Evolutionary conservation across 2,113 vertebrate species (phyloP), one percentile per base, ranked within the genome.

Genomic region (Spizaetus ornatus): DNA sequence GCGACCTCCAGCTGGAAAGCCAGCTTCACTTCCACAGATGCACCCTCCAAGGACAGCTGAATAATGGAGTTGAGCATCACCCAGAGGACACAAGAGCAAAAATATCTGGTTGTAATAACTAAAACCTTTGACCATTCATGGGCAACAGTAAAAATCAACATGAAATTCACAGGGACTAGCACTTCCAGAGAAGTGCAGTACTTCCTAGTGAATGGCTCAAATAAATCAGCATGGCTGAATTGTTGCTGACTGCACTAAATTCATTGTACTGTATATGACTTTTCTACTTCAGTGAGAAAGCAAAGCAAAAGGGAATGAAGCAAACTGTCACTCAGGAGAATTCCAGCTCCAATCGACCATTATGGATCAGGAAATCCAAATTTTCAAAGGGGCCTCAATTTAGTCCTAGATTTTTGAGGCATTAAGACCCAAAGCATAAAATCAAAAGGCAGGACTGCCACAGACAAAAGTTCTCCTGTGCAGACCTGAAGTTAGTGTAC

Each of bases 251-350:
- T 93, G 89, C 88, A 94, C 95, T 80, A 7, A 95, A 96, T 78
- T 62, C 85, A 69, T 86, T 92, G 90, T 76, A 69, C 95, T 96
- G 86, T 53, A 18, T 19, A 50, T 71, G 91, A 95, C 96, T 96
- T 95, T 97, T 97, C 96, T 96, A 95, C 94, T 86, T 94, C 93
- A 96, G 80, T 78, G 93, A 93, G 92, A 92, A 97, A 72, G 87
- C 74, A 83, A 78, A 78, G 88, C 69, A 83, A 65, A 93, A 93
- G 43, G 50, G 90, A 92, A 95, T 89, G 89, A 94, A 79, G 94
- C 94, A 85, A 97, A 92, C 77, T 92, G 91, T 89, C 93, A 96
- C 70, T 97, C 78, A 63, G 62, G 65, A 97, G 59, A 89, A 94
- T 89, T 89, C 89, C 67, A 93, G 77, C 67, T 95, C 86, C 70